These are phyloP conservation scores for Temnothorax unifasciatus DNA, from an alignment of 2,888 invertebrate genomes.

Conservation along the genomic window DNA sequence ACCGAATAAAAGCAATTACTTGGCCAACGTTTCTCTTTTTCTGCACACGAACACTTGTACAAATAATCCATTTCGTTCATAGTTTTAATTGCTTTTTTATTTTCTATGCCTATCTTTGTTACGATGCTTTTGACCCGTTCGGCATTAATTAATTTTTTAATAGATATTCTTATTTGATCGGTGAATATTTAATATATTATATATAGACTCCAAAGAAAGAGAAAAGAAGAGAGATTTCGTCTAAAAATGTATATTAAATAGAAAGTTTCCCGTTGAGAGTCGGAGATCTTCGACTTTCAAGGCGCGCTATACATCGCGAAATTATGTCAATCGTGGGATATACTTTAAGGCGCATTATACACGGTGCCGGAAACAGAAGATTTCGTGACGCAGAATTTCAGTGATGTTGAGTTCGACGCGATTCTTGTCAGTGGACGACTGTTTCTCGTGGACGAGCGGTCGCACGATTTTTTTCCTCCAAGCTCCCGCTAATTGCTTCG, in stretches of 20 bases:
- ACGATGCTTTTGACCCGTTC: background rate
- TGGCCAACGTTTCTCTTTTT: constrained; percentile 24
- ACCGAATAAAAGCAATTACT: constrained; percentile 44
- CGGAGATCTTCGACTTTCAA: background rate
- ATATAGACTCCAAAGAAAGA: background rate
- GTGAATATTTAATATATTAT: constrained; percentile 4
- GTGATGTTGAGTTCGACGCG: background rate
- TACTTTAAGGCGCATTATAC: background rate
- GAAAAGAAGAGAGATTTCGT: background rate
- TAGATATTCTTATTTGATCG: background rate
- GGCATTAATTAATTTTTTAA: background rate
- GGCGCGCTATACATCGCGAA: background rate
- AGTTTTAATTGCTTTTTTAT: constrained; percentile 10
- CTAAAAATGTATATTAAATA: background rate
- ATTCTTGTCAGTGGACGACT: background rate
- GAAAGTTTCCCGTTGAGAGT: background rate
- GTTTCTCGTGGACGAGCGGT: background rate
- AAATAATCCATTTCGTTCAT: constrained; percentile 1
- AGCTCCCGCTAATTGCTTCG: constrained; percentile 43
- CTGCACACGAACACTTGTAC: background rate
- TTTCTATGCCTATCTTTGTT: background rate
- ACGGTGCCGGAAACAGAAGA: background rate
- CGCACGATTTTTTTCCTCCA: constrained; percentile 19
- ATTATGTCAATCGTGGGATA: background rate
- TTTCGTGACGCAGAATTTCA: background rate